Base-by-base conservation (phyloP, 2,888 invertebrate species). In the Cordylochernes scorpioides region DNA sequence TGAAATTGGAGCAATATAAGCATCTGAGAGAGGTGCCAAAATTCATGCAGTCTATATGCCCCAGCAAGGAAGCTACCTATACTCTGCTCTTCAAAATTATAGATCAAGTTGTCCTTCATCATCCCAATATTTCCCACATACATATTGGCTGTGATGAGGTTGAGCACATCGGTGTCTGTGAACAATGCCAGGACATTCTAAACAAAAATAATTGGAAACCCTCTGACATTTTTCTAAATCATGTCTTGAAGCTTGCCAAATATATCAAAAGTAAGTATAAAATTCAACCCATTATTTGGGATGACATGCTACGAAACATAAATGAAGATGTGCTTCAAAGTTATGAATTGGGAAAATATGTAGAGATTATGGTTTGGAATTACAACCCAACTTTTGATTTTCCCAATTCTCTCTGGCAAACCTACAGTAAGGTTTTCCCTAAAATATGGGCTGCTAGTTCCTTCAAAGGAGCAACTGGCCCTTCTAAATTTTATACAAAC, bases 91-190 rank as follows among this genome's bases (percentile, higher is more conserved):
- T 52, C 25, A 54, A 61, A 35, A 71, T 80, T 66, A 57, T 80
- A 15, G 57, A 64, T 39, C 78, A 80, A 59, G 61, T 72, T 2
- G 50, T 74, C 31, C 56, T 57, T 1, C 59, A 65, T 24, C 74
- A 75, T 50, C 64, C 67, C 1, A 45, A 54, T 36, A 54, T 61
- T 32, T 59, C 62, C 30, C 68, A 64, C 46, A 53, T 78, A 28
- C 77, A 78, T 45, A 66, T 78, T 35, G 78, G 77, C 1, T 70
- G 71, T 27, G 78, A 80, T 49, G 80, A 80, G 55, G 77, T 78
- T 0, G 69, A 61, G 44, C 64, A 68, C 33, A 45, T 59, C 12
- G 57, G 54, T 10, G 40, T 51, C 22, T 57, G 58, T 43, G 43
- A 45, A 5, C 33, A 43, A 17, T 58, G 54, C 36, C 44, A 43